A percentile compares a stretch with the other conserved stretches of the same genome.
phyloP scores from a whole-genome alignment of 2,797 vertebrate species.

The Bradypus variegatus region DNA sequence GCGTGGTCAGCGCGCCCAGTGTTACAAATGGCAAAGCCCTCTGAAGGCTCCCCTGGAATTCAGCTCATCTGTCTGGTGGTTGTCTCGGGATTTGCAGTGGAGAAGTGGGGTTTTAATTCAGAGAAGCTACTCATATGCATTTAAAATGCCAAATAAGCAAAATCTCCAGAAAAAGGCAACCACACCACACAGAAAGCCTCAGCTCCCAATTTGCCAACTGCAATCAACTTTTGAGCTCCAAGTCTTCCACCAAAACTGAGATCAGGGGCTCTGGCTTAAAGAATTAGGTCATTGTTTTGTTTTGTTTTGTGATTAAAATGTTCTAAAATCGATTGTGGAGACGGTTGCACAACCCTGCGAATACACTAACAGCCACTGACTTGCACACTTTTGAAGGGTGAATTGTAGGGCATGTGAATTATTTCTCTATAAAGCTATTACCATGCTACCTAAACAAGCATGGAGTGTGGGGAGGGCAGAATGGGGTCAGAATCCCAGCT shows the following conservation, averaged over 20 bases:
- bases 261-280: neutral
- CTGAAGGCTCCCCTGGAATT: constrained; percentile 42
- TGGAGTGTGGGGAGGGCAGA: rapidly evolving
- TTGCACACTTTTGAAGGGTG: neutral
- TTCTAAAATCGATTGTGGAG: neutral
- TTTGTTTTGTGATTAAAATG: neutral
- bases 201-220: neutral
- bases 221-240: neutral
- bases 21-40: neutral
- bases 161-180: neutral
- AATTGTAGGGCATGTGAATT: neutral
- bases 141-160: constrained; percentile 29
- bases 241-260: neutral
- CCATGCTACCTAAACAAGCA: rapidly evolving
- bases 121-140: neutral
- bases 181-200: neutral
- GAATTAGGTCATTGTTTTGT: neutral
- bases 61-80: constrained; percentile 33
- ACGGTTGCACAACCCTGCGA: neutral
- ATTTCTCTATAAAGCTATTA: neutral
- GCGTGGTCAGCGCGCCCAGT: neutral
- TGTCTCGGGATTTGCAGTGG: constrained; percentile 29
- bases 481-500: neutral
- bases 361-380: neutral
- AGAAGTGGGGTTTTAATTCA: constrained; percentile 32